These are phyloP conservation scores for Vidua chalybeata DNA, from an alignment of 2,113 vertebrate species.

Conservation along the genomic window DNA sequence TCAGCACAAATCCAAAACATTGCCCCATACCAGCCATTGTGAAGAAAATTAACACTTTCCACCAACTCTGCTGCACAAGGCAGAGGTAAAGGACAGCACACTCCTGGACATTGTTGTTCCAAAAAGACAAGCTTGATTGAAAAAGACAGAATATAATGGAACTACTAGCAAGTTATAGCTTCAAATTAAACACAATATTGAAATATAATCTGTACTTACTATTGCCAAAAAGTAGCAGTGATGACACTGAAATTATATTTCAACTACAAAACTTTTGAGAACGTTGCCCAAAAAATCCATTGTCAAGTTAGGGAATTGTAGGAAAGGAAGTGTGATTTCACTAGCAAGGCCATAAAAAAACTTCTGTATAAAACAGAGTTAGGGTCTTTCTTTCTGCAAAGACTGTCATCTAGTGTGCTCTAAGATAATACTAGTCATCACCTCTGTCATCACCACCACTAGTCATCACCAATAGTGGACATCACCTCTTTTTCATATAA, in stretches of 20 bases:
- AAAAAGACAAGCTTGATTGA: background rate
- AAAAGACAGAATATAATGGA: background rate
- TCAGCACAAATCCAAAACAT: background rate
- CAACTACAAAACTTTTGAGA: background rate
- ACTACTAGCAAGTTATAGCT: background rate
- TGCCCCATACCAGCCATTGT: background rate
- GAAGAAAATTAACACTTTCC: background rate
- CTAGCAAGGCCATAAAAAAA: background rate
- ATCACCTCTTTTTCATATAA: background rate
- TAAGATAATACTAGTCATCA: background rate
- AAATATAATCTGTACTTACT: background rate
- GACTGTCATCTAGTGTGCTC: background rate
- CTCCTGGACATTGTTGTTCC: background rate
- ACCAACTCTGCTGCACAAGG: background rate
- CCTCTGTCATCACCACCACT: too few relatives aligned
- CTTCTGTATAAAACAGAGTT: background rate
- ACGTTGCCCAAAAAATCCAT: background rate
- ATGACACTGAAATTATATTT: background rate
- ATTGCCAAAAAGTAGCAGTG: background rate
- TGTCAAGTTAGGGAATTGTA: background rate
- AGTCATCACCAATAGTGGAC: too few relatives aligned
- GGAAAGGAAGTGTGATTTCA: background rate
- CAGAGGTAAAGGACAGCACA: background rate
- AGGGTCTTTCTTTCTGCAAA: background rate
- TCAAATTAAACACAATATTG: background rate